Base-by-base conservation (phyloP, 2,888 invertebrate genomes). In the Polydesmus complanatus region DNA sequence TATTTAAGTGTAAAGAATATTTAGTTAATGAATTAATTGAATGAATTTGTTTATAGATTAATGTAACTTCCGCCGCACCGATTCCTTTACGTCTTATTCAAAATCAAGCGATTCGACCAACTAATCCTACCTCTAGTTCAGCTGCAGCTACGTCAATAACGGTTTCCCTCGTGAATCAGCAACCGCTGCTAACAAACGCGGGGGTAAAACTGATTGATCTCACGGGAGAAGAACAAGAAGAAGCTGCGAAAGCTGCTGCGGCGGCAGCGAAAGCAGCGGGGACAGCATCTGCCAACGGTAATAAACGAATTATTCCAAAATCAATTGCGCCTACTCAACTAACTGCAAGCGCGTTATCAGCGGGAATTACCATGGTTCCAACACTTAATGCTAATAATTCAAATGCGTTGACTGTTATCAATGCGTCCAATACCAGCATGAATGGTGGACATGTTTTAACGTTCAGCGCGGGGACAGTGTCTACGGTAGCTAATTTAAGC, bases 131-230 rank as follows among this genome's bases (percentile, higher is more conserved):
- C 19, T 21, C 11, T 11, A 23, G 5, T 22, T 27, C 56, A 47
- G 22, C 5, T 21, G 3, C 47, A 11, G 37, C 56, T 14, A 54
- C 14, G 26, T n/a, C 58, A 3, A 48, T 27, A 11, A 22, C 25
- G 3, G 11, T 51, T 1, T 27, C 59, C 1, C 26, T 54, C 22
- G 50, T 59, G 22, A 27, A 54, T 21, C 59, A 53, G 8, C 37
- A n/a, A n/a, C 49, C 49, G 22, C 23, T n/a, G 19, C 48, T 47
- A 14, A 25, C 50, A 25, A 49, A 21, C 5, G n/a, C 22, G 14
- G 56, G 18, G 22, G 61, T 61, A 21, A 56, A 56, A 27, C 23
- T 56, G 1, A 61, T 61, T 8, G 61, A 61, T 22, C 56, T 61
- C 37, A 51, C 61, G 2, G 51, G 47, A 3, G 61, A 61, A n/a